Conservation (phyloP, 2,797 vertebrate species). For the Hemibagrus guttatus region DNA sequence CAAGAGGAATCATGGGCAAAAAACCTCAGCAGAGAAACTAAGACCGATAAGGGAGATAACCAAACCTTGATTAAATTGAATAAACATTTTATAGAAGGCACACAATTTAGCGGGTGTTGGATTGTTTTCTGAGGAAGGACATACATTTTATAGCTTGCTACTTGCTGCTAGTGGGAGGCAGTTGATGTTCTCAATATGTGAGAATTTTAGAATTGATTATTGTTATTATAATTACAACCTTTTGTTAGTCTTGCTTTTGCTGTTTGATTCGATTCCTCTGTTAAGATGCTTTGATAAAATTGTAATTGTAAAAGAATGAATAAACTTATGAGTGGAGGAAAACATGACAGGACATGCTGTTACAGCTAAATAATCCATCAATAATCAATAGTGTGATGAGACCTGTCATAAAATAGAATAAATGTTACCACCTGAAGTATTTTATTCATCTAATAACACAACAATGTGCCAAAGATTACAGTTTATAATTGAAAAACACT, state of each 20-base stretch:
- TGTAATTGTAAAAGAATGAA: background rate
- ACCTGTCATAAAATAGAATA: background rate
- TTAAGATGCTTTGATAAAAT: background rate
- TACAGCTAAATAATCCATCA: background rate
- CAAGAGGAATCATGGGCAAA: background rate
- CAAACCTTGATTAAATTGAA: background rate
- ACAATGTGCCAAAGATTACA: background rate
- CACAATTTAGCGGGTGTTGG: background rate
- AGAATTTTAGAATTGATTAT: background rate
- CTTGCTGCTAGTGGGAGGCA: background rate
- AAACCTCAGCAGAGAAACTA: background rate
- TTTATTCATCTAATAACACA: background rate
- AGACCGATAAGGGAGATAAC: background rate
- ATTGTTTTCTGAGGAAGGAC: background rate
- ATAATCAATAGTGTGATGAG: background rate
- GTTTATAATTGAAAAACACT: background rate
- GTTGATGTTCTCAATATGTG: background rate
- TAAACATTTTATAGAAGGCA: background rate
- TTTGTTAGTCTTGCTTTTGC: background rate
- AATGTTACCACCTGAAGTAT: background rate
- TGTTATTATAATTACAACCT: background rate
- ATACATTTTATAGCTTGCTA: background rate
- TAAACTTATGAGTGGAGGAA: background rate
- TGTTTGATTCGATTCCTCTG: background rate
- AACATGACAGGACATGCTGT: background rate